phyloP scores from a whole-genome alignment of 2,888 invertebrate species.

The Melanargia galathea region DNA sequence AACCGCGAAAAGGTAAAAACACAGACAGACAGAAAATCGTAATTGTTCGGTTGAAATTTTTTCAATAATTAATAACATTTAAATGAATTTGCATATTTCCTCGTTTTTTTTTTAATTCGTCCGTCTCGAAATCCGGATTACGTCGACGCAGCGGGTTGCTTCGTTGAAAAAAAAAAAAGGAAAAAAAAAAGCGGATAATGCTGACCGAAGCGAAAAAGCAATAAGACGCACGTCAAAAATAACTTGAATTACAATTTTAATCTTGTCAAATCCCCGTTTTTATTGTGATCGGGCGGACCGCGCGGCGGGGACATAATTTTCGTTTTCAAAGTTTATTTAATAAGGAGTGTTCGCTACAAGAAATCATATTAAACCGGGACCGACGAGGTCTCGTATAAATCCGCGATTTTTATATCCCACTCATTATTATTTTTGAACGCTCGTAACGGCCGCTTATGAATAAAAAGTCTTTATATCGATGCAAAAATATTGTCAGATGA shows the following conservation, averaged over 20 bases:
- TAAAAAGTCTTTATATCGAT: slow-evolving; percentile 75
- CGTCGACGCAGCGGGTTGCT: slow-evolving; percentile 49
- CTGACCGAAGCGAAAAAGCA: slow-evolving; percentile 72
- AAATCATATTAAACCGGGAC: slow-evolving; percentile 69
- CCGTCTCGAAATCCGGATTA: slow-evolving; percentile 57
- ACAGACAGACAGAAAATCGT: too few species aligned
- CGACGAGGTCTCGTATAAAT: slow-evolving; percentile 66
- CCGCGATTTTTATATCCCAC: slow-evolving; percentile 75
- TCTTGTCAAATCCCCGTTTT: slow-evolving; percentile 81
- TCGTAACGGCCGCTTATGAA: slow-evolving; percentile 71
- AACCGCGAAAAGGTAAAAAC: too few species aligned
- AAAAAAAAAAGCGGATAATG: slow-evolving; percentile 49
- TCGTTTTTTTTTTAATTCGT: slow-evolving; percentile 43
- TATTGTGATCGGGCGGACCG: slow-evolving; percentile 68
- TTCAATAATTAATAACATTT: slow-evolving; percentile 37
- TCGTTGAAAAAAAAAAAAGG: slow-evolving; percentile 53
- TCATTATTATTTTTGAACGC: slow-evolving; percentile 75
- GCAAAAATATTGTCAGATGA: slow-evolving; percentile 70
- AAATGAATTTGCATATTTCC: slow-evolving; percentile 44
- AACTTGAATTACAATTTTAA: slow-evolving; percentile 81
- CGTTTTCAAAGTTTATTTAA: slow-evolving; percentile 78
- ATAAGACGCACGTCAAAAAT: slow-evolving; percentile 77
- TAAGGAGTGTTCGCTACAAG: slow-evolving; percentile 72
- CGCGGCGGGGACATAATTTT: slow-evolving; percentile 71
- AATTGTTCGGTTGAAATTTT: not conserved